Conservation (phyloP, 1,140 invertebrate genomes). For the Philopotamus ludificatus region DNA sequence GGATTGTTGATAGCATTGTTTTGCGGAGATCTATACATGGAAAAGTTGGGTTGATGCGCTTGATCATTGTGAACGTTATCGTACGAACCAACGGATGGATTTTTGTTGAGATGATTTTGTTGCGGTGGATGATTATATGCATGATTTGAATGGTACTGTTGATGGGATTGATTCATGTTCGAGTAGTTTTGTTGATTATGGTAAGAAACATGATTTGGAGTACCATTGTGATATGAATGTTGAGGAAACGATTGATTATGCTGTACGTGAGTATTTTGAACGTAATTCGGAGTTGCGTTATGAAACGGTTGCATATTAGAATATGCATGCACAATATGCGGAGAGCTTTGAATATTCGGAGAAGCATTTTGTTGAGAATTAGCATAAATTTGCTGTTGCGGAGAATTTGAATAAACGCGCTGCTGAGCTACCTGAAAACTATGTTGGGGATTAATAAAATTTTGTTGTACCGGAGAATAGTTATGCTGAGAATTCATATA, state of each 20-base stretch:
- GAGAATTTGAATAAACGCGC: slow-evolving; percentile 19
- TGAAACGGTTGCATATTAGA: not conserved
- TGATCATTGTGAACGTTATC: slow-evolving; percentile 32
- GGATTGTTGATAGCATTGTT: no score
- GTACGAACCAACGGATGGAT: slow-evolving; percentile 8
- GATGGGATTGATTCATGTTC: slow-evolving; percentile 24
- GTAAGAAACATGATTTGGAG: not conserved
- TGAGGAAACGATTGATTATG: slow-evolving; percentile 6
- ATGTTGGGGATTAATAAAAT: slow-evolving; percentile 29
- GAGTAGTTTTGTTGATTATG: slow-evolving; percentile 21
- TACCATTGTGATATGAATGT: slow-evolving; percentile 15
- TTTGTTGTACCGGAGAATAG: slow-evolving; percentile 25
- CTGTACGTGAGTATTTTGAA: not conserved
- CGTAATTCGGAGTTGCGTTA: slow-evolving; percentile 8
- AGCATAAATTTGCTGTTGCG: slow-evolving; percentile 5
- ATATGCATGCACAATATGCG: slow-evolving; percentile 41
- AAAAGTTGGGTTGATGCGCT: slow-evolving; percentile 1
- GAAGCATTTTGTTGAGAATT: slow-evolving; percentile 44
- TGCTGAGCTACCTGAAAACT: slow-evolving; percentile 29
- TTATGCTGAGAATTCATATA: slow-evolving; percentile 13
- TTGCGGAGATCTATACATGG: slow-evolving; percentile 6
- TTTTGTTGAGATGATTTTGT: slow-evolving; percentile 19
- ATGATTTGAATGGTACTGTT: slow-evolving; percentile 27
- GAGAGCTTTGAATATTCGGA: slow-evolving; percentile 50
- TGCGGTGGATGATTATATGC: slow-evolving; percentile 23